A percentile compares a stretch with the other conserved stretches of the same genome.
Evolutionary conservation across 2,797 vertebrate species (phyloP).

Genomic region (Harpia harpyja): DNA sequence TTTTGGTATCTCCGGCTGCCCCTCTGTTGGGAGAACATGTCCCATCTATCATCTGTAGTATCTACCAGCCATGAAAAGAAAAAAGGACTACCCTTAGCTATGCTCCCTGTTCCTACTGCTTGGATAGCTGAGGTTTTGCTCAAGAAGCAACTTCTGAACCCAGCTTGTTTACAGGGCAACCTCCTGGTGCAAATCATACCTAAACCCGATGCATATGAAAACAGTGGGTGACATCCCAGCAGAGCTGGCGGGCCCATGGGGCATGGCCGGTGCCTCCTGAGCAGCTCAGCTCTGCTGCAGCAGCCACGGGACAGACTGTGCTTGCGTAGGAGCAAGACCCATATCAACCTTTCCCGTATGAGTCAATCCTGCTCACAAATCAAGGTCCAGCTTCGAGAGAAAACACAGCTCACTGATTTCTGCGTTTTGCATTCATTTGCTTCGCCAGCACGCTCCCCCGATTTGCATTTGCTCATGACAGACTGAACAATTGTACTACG

Average conservation of each 20-base stretch:
- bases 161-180: neutral
- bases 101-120: neutral
- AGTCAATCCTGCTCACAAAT: neutral
- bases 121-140: neutral
- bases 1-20: neutral
- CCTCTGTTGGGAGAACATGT: neutral
- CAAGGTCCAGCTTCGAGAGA: neutral
- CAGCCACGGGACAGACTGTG: rapidly evolving
- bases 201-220: neutral
- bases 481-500: neutral
- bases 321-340: neutral
- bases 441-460: neutral
- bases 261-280: neutral
- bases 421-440: neutral
- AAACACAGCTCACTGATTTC: neutral
- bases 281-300: neutral
- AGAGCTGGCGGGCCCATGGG: neutral
- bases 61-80: neutral
- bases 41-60: neutral
- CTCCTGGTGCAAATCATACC: neutral
- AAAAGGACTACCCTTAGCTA: neutral
- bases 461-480: neutral
- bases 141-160: neutral
- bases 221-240: rapidly evolving
- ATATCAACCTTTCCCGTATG: neutral